Percentiles rank a stretch among this genome's conserved stretches.
Evolutionary conservation across 1,140 invertebrate species (phyloP).

Genomic region (Lordiphosa stackelbergi): DNA sequence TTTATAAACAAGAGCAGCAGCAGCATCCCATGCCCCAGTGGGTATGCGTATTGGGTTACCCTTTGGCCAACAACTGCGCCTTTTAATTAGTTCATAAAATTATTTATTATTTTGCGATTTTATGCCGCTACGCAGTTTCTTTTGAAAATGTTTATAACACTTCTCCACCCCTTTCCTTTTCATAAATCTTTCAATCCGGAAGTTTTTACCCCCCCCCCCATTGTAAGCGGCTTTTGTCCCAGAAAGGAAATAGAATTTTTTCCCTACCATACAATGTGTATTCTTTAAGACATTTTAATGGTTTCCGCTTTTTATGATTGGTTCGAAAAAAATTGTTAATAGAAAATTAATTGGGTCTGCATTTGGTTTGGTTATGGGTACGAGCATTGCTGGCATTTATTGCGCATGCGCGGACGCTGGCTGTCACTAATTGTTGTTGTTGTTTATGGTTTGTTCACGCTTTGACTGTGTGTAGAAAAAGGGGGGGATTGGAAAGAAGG

Average conservation of each 20-base stretch:
- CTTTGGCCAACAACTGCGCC: constrained; percentile 27
- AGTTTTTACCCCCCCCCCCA: constrained; percentile 34
- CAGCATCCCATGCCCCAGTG: constrained; percentile 46
- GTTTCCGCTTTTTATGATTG: constrained; percentile 66
- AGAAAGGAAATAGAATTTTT: constrained; percentile 67
- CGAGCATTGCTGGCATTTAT: constrained; percentile 48
- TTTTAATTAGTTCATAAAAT: constrained; percentile 61
- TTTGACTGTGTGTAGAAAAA: constrained; percentile 20
- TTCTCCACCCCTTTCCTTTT: constrained; percentile 10
- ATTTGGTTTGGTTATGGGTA: constrained; percentile 12
- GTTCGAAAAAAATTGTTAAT: constrained; percentile 59
- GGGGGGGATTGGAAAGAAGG: constrained; percentile 18
- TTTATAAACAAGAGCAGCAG: constrained; percentile 65
- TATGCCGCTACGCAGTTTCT: constrained; percentile 42
- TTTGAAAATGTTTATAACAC: constrained; percentile 1
- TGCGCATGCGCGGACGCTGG: constrained; percentile 46
- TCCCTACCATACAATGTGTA: constrained; percentile 12
- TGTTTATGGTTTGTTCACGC: constrained; percentile 56
- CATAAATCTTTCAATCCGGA: constrained; percentile 56
- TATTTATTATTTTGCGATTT: constrained; percentile 12
- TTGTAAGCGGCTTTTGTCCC: constrained; percentile 63
- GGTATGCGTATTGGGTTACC: constrained; percentile 50
- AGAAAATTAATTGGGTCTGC: constrained; percentile 65
- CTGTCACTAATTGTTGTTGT: constrained; percentile 35
- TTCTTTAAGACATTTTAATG: constrained; percentile 64